phyloP scores from a whole-genome alignment of 2,797 vertebrate species.

The Centroberyx gerrardi region DNA sequence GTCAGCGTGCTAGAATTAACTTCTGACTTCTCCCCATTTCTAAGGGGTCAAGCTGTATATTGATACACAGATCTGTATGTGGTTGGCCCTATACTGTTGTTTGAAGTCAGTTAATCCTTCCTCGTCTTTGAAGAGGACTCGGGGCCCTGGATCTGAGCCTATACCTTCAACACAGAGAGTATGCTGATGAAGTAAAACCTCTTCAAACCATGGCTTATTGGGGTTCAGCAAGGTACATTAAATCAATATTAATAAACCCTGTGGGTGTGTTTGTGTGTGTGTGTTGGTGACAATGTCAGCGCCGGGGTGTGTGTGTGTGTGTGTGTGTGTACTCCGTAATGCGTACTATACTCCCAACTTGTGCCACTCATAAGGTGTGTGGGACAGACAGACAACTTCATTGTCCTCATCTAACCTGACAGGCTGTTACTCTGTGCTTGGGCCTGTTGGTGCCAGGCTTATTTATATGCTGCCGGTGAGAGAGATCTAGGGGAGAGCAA shows the following conservation, averaged over 20 bases:
- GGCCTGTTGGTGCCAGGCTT: constrained; percentile 71
- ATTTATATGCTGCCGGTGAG: constrained; percentile 82
- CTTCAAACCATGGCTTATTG: constrained; percentile 70
- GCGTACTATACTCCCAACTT: constrained; percentile 28
- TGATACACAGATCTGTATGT: constrained; percentile 42
- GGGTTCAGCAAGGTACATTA: constrained; percentile 63
- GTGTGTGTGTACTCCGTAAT: constrained; percentile 12
- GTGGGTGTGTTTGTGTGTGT: constrained; percentile 46
- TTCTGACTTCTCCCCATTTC: constrained; percentile 32
- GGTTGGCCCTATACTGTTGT: constrained; percentile 44
- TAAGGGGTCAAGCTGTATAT: constrained; percentile 31
- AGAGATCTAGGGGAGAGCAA: constrained; percentile 76
- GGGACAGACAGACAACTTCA: constrained; percentile 68
- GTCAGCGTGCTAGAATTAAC: constrained; percentile 25
- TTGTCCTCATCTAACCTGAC: constrained; percentile 79
- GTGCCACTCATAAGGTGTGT: constrained; percentile 53
- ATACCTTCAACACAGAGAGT: constrained; percentile 47
- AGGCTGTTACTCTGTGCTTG: constrained; percentile 70
- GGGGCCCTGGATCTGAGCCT: constrained; percentile 35
- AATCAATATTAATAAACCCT: constrained; percentile 79
- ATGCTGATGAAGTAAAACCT: constrained; percentile 76
- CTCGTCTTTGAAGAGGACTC: constrained; percentile 43
- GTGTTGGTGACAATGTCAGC: constrained; percentile 51
- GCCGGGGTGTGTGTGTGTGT: constrained; percentile 26
- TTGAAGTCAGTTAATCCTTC: constrained; percentile 55